These are phyloP conservation scores for Matsumurasca onukii DNA, from an alignment of 1,140 invertebrate species.

Conservation along the genomic window DNA sequence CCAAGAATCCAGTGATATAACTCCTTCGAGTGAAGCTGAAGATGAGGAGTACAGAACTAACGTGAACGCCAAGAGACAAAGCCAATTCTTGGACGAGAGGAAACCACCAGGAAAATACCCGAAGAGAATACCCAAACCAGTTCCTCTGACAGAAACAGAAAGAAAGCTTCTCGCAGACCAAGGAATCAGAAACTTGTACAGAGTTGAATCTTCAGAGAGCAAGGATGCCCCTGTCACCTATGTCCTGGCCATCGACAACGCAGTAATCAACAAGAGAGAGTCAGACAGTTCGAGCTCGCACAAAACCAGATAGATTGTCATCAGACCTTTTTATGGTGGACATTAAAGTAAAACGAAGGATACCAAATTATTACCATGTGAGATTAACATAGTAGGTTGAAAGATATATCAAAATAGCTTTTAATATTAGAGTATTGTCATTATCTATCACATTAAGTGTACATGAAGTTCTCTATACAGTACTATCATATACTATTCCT, in stretches of 20 bases:
- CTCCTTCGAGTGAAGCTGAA: conserved; percentile 41
- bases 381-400: too few relatives aligned
- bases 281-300: too few relatives aligned
- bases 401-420: too few relatives aligned
- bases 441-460: too few relatives aligned
- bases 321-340: too few relatives aligned
- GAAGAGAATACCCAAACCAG: conserved; percentile 45
- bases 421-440: too few relatives aligned
- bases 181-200: conserved; percentile 50
- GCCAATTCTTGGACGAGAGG: conserved; percentile 35
- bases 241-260: conserved; percentile 36
- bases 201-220: conserved; percentile 36
- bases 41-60: conserved; percentile 31
- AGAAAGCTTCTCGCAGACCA: conserved; percentile 45
- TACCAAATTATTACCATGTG: too few relatives aligned
- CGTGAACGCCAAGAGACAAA: conserved; percentile 46
- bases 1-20: conserved; percentile 15
- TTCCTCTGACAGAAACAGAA: conserved; percentile 46
- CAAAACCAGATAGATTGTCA: too few relatives aligned
- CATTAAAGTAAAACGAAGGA: too few relatives aligned
- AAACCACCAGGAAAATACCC: conserved; percentile 46
- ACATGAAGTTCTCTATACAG: too few relatives aligned
- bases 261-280: conserved; percentile 15
- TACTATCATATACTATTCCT: too few relatives aligned
- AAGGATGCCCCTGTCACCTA: conserved; percentile 36